Evolutionary conservation across 1,140 invertebrate species (phyloP).

Genomic region (Globodera rostochiensis): DNA sequence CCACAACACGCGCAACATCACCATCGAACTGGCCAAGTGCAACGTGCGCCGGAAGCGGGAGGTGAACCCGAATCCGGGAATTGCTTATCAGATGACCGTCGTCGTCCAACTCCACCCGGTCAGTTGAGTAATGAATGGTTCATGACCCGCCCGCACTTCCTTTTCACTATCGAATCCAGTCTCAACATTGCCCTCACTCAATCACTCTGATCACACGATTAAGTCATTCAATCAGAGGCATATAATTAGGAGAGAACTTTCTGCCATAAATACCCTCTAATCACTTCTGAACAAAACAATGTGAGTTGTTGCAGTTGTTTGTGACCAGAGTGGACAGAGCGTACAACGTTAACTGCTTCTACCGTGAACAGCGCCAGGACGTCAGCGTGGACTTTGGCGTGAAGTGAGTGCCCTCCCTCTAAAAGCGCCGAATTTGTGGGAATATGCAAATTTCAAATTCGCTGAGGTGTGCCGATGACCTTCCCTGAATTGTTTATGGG

Average conservation of each 20-base stretch:
- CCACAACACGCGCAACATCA: slow-evolving; percentile 53
- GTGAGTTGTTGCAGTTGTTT: slow-evolving; percentile 48
- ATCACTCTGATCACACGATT: too few species aligned
- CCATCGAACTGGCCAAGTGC: slow-evolving; percentile 58
- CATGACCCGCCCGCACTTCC: slow-evolving; percentile 1
- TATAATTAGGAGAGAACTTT: too few species aligned
- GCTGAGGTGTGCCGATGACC: neutral
- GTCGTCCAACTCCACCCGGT: slow-evolving; percentile 64
- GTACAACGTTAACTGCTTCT: slow-evolving; percentile 64
- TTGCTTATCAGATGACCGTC: slow-evolving; percentile 61
- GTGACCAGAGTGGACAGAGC: slow-evolving; percentile 62
- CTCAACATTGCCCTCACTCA: neutral
- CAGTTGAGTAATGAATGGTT: slow-evolving; percentile 16
- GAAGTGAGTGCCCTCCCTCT: slow-evolving; percentile 42
- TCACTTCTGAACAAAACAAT: neutral
- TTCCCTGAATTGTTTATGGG: slow-evolving; percentile 3
- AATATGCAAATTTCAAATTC: neutral
- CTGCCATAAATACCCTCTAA: too few species aligned
- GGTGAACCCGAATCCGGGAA: slow-evolving; percentile 56
- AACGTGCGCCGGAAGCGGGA: slow-evolving; percentile 62
- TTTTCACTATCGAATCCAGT: neutral
- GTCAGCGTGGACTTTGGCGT: slow-evolving; percentile 56
- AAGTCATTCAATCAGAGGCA: too few species aligned
- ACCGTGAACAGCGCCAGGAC: slow-evolving; percentile 55
- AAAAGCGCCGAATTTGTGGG: neutral